phyloP scores from a whole-genome alignment of 2,113 vertebrate genomes.

The Mirza zaza region DNA sequence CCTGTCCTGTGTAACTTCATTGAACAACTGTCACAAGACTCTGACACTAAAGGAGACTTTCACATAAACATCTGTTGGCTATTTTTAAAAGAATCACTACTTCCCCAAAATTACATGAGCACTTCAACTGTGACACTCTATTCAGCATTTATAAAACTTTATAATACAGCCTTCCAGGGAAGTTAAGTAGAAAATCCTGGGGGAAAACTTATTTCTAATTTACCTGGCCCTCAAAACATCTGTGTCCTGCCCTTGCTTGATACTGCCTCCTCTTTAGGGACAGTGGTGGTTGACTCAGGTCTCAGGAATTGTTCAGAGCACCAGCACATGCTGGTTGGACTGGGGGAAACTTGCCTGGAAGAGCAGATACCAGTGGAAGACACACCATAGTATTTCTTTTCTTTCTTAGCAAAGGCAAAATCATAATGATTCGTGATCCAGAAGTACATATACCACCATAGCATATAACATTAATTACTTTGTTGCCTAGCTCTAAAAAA shows the following conservation, averaged over 20 bases:
- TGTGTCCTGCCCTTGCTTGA: too few species aligned
- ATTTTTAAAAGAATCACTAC: neutral
- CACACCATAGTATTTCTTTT: neutral
- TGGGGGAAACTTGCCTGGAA: neutral
- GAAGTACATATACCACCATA: neutral
- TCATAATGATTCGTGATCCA: neutral
- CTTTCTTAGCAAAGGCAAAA: too few species aligned
- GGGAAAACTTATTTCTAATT: neutral
- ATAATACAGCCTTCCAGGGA: neutral
- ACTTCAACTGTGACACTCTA: neutral
- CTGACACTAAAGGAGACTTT: neutral
- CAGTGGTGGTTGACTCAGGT: too few species aligned
- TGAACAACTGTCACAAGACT: neutral
- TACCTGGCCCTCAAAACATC: neutral
- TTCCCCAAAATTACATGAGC: neutral
- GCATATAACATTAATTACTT: neutral
- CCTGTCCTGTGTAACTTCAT: neutral
- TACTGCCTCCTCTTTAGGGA: too few species aligned
- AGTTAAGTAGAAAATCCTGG: neutral
- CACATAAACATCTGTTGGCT: neutral
- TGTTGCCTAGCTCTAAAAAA: neutral
- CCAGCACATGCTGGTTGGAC: rapidly evolving
- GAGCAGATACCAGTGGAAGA: neutral
- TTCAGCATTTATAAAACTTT: neutral
- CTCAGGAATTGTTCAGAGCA: neutral